Evolutionary conservation across 2,888 invertebrate genomes (phyloP), one percentile per base, ranked within the genome.

Genomic region (Tortricodes alternella): DNA sequence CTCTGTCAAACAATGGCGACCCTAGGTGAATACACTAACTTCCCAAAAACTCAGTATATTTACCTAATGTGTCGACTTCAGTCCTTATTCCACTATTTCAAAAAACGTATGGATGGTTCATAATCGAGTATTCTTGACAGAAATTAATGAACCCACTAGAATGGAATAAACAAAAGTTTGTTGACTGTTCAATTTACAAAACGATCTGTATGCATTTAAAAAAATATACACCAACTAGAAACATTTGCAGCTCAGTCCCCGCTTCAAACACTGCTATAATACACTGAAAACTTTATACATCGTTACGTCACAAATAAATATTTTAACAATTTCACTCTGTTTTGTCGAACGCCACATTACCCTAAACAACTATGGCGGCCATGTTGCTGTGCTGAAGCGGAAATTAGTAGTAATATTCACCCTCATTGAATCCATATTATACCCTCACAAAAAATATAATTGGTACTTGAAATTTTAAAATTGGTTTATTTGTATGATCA

Each of bases 151-250:
- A 79, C 83, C 80, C 83, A 83, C 85, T 86, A 74, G 73, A 83
- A 78, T 81, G 81, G 82, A 88, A 89, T 88, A 90, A 91, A 91
- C 90, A 91, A 91, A 89, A 89, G 88, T 91, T 91, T 91, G 91
- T 91, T 91, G 91, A 90, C 89, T 91, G 87, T 88, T 87, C 86
- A 87, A 87, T 86, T 86, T 89, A 76, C 80, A 84, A 83, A 78
- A 78, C 78, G 80, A 83, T 84, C 77, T 80, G 71, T 76, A 74
- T 73, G 76, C 81, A 82, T 86, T 81, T 78, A 83, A 82, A 85
- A 80, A 74, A 85, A 84, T 81, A 78, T 76, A 78, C 83, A 86
- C 83, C 76, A 83, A 80, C 74, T 83, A 73, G 78, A 79, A 78
- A 74, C 75, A 78, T 82, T 69, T 75, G 76, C 77, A 76, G 67